Evolutionary conservation across 1,140 invertebrate genomes (phyloP), one percentile per base, ranked within the genome.

Genomic region (Chironomus tepperi): DNA sequence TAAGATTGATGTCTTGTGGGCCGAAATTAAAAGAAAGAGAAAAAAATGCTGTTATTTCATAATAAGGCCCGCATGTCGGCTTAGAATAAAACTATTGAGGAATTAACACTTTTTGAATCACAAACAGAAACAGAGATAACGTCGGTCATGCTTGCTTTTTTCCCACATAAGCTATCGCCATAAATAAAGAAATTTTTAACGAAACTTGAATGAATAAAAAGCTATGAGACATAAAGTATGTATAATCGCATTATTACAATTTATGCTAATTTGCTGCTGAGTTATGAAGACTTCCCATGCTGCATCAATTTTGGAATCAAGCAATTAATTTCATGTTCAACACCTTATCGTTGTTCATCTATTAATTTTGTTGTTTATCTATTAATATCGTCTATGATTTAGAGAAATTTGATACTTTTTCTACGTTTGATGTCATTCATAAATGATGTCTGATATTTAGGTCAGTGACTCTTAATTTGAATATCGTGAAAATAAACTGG

Each of bases 381-480:
- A 57, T 57, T 57, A n/a, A 57, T n/a, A 12, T 57, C 47, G 24
- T 34, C 47, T n/a, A 15, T n/a, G 47, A 57, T 57, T 57, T 12
- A 57, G 47, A 57, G 47, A 57, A 57, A 57, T 57, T 57, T 57
- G 47, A 57, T 57, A 57, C n/a, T 57, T 57, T 47, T 57, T 15
- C 43, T 47, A 34, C 24, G 5, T 34, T 34, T 34, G 1, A 5
- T 34, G 24, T 34, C 24, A 5, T 34, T 34, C 24, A 34, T 34
- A 2, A 5, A 34, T 34, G 24, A 34, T 34, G 24, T 34, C 5
- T 34, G 1, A 5, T 2, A 5, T 34, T 34, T 34, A 5, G 24
- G 24, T 34, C 24, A 34, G 24, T 34, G 24, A 34, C 24, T 34
- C 24, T 34, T 5, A 34, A 34, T 34, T 34, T 34, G 24, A 34